Percentiles rank a stretch among this genome's conserved stretches.
These are phyloP conservation scores for Ormyrus labotus DNA, from an alignment of 2,888 invertebrate species.

Conservation along the genomic window DNA sequence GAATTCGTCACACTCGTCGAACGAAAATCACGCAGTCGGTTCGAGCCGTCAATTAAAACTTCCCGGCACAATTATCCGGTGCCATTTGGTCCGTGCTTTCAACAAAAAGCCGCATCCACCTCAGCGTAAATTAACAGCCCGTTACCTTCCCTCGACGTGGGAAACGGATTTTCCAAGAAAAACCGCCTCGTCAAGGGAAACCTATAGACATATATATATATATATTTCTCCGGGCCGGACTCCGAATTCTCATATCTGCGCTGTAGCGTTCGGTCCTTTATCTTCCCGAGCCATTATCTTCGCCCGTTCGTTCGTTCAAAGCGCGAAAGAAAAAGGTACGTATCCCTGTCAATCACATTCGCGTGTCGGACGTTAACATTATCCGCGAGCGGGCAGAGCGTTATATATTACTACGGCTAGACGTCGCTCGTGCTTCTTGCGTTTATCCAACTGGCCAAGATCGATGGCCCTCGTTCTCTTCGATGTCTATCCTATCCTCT, in stretches of 20 bases:
- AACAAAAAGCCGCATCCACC: neutral
- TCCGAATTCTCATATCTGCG: conserved; percentile 29
- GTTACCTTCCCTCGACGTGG: neutral
- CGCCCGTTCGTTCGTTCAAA: neutral
- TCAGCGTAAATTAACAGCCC: conserved; percentile 2
- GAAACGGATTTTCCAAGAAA: neutral
- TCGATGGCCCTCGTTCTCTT: conserved; percentile 29
- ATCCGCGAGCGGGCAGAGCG: conserved; percentile 10
- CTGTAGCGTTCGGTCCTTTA: conserved; percentile 1
- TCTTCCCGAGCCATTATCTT: conserved; percentile 39
- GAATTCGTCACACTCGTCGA: too few relatives aligned
- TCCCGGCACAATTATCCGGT: too few relatives aligned
- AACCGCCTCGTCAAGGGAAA: neutral
- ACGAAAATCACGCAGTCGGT: too few relatives aligned
- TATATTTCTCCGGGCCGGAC: conserved; percentile 14
- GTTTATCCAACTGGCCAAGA: conserved; percentile 14
- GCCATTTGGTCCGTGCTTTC: too few relatives aligned
- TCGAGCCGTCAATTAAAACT: too few relatives aligned
- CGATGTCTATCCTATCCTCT: neutral
- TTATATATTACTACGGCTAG: neutral
- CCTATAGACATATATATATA: neutral
- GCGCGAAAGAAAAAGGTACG: neutral
- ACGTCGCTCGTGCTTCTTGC: conserved; percentile 8
- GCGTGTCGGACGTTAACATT: conserved; percentile 5
- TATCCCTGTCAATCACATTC: conserved; percentile 24